Conservation (phyloP, 2,888 invertebrate genomes). For the Drosophila stalkeri region DNA sequence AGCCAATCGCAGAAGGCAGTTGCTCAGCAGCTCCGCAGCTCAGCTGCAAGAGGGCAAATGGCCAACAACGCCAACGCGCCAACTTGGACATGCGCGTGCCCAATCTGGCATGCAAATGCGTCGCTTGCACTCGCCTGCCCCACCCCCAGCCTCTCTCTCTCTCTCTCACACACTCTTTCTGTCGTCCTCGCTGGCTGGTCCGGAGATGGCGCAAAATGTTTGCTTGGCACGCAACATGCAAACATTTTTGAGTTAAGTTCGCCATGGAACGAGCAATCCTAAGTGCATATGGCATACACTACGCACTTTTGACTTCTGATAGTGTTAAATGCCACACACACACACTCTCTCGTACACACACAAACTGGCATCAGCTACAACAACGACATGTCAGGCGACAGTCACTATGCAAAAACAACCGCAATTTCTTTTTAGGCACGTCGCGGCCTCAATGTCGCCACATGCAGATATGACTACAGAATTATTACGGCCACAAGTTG, state of each 20-base stretch:
- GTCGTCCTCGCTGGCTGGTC: background rate
- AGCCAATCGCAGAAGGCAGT: conserved; percentile 71
- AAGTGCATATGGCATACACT: conserved; percentile 66
- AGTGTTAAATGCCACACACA: conserved; percentile 80
- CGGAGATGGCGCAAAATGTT: conserved; percentile 74
- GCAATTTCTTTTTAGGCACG: conserved; percentile 79
- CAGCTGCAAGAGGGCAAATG: conserved; percentile 58
- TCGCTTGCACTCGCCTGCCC: conserved; percentile 36
- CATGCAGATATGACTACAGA: conserved; percentile 72
- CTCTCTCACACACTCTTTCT: background rate
- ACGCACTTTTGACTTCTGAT: conserved; percentile 79
- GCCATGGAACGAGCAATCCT: conserved; percentile 40
- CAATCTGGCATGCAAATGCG: conserved; percentile 80
- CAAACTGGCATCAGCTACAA: conserved; percentile 15
- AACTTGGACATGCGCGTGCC: conserved; percentile 77
- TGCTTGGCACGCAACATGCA: conserved; percentile 85
- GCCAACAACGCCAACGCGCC: conserved; percentile 57
- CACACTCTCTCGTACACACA: conserved; percentile 16
- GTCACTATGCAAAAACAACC: conserved; percentile 54
- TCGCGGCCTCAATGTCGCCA: conserved; percentile 65
- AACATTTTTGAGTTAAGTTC: conserved; percentile 79
- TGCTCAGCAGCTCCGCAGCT: conserved; percentile 35
- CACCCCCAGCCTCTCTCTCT: background rate
- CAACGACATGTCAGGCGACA: conserved; percentile 61
- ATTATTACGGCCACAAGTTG: conserved; percentile 61